phyloP scores from a whole-genome alignment of 2,797 vertebrate genomes.

The Tympanoctomys barrerae region DNA sequence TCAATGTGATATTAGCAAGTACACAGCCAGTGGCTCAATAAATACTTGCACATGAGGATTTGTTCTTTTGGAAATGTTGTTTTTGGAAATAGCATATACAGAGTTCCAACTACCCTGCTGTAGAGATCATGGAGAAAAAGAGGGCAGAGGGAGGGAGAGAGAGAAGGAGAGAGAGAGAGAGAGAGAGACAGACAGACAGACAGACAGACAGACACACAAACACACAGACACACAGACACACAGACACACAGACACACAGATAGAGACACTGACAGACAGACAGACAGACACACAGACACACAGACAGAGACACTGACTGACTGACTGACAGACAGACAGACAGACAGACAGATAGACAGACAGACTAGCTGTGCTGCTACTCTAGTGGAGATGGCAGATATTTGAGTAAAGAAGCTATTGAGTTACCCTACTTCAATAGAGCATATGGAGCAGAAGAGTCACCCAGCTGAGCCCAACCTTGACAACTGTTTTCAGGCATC shows the following conservation, averaged over 20 bases:
- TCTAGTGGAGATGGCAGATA: neutral
- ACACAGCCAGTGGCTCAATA: neutral
- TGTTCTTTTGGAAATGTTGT: neutral
- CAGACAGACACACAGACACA: neutral
- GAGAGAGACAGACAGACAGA: neutral
- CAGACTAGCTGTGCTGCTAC: neutral
- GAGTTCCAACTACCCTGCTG: neutral
- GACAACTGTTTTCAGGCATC: neutral
- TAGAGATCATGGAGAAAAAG: neutral
- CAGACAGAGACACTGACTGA: too few relatives aligned
- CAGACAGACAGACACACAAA: neutral
- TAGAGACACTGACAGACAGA: neutral
- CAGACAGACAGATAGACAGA: neutral
- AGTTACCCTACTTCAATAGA: neutral
- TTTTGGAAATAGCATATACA: neutral
- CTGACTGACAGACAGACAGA: neutral
- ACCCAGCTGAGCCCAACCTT: neutral
- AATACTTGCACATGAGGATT: neutral
- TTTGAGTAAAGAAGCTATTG: neutral
- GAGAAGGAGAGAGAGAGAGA: neutral
- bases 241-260: neutral
- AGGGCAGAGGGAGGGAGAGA: neutral
- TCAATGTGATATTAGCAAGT: neutral
- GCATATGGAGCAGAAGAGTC: neutral
- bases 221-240: neutral